phyloP scores from a whole-genome alignment of 1,140 invertebrate species.

The Portunus trituberculatus region DNA sequence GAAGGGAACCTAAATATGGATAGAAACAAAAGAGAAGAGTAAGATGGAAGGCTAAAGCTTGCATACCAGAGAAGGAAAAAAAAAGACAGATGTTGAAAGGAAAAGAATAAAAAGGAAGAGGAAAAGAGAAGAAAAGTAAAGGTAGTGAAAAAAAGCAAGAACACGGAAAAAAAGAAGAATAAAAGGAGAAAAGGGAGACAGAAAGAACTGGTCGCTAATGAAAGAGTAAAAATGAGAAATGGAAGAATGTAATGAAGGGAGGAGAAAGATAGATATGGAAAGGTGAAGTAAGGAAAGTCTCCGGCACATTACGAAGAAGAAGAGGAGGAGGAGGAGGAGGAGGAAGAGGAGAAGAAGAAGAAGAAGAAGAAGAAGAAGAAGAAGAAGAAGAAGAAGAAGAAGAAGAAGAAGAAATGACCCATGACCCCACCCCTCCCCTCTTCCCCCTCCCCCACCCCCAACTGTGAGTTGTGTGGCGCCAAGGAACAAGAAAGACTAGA shows the following conservation, averaged over 20 bases:
- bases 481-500: not conserved
- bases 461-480: not conserved
- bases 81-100: too few relatives aligned
- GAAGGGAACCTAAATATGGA: too few relatives aligned
- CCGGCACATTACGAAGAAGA: not conserved
- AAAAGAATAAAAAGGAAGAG: not conserved
- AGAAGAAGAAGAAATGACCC: not conserved
- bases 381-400: not conserved
- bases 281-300: not conserved
- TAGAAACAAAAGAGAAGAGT: too few relatives aligned
- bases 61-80: too few relatives aligned
- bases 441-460: too few relatives aligned
- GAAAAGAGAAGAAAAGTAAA: not conserved
- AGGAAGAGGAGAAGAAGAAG: not conserved
- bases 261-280: not conserved
- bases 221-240: not conserved
- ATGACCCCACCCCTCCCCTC: not conserved
- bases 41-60: too few relatives aligned
- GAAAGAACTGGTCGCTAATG: too few relatives aligned
- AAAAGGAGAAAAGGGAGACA: not conserved
- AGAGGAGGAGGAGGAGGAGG: not conserved
- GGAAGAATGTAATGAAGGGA: not conserved
- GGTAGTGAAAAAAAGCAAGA: too few relatives aligned
- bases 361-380: not conserved
- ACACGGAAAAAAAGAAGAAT: too few relatives aligned